Conservation (phyloP, 2,888 invertebrate species). For the Mycalesis mineus region DNA sequence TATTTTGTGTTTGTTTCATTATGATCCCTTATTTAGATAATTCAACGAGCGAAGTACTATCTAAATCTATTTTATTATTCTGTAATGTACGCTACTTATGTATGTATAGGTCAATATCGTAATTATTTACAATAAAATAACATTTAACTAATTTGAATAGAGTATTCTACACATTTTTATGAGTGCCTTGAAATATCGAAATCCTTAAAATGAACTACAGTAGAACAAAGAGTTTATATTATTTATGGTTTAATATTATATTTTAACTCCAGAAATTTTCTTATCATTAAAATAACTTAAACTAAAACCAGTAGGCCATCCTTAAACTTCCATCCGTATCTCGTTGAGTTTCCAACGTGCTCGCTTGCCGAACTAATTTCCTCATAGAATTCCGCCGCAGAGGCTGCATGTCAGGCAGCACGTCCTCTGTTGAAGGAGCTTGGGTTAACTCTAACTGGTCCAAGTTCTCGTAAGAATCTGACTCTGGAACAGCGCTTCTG, state of each 20-base stretch:
- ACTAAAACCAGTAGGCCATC: slow-evolving; percentile 92
- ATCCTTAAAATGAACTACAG: no score
- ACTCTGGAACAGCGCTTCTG: slow-evolving; percentile 72
- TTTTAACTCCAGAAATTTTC: no score
- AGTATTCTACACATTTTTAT: no score
- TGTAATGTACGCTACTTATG: no score
- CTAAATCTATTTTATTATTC: no score
- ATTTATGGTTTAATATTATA: no score
- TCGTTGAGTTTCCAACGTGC: slow-evolving; percentile 89
- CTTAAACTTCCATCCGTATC: slow-evolving; percentile 88
- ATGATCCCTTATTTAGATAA: background rate
- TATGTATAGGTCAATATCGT: no score
- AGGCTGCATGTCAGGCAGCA: slow-evolving; percentile 40
- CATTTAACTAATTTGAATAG: no score
- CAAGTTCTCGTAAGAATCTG: slow-evolving; percentile 86
- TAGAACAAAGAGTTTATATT: no score
- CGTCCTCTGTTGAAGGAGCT: slow-evolving; percentile 50
- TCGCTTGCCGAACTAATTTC: slow-evolving; percentile 86
- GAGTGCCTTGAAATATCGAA: no score
- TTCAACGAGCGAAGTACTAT: no score
- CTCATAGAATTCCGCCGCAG: slow-evolving; percentile 79
- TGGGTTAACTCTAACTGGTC: slow-evolving; percentile 77
- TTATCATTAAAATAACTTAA: background rate
- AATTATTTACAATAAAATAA: no score
- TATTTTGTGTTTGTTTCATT: background rate